Percentiles rank a stretch among this genome's conserved stretches.
phyloP scores from a whole-genome alignment of 1,140 invertebrate species.

The Apis cerana region DNA sequence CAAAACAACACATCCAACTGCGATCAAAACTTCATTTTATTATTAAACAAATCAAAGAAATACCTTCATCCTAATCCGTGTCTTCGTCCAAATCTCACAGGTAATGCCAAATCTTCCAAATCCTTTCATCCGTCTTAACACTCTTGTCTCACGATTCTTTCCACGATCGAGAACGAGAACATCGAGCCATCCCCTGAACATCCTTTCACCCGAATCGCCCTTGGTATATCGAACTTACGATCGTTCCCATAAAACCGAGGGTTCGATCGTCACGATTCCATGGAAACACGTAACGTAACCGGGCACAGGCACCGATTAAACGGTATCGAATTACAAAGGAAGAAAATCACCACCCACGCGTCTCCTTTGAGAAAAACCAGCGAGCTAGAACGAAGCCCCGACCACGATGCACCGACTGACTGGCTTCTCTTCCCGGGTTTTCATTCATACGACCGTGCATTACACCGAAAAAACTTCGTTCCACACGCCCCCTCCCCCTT shows the following conservation, averaged over 20 bases:
- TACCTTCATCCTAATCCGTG: background rate
- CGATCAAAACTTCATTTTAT: background rate
- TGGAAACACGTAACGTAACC: constrained; percentile 22
- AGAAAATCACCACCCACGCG: constrained; percentile 17
- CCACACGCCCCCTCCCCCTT: background rate
- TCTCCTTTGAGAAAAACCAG: constrained; percentile 36
- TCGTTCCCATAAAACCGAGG: background rate
- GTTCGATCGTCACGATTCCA: constrained; percentile 12
- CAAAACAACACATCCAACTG: background rate
- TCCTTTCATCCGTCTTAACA: background rate
- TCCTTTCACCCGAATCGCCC: background rate
- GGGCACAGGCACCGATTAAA: constrained; percentile 20
- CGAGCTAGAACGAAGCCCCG: constrained; percentile 37
- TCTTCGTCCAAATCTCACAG: background rate
- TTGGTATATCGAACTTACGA: background rate
- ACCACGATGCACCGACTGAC: constrained; percentile 9
- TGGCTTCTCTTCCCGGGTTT: constrained; percentile 36
- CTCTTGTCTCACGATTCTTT: background rate
- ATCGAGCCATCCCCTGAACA: too few species aligned
- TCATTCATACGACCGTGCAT: constrained; percentile 34
- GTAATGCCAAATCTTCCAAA: background rate
- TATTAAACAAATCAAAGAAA: background rate
- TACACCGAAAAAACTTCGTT: constrained; percentile 24
- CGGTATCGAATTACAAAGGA: constrained; percentile 31
- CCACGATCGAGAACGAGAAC: background rate